phyloP scores from a whole-genome alignment of 2,888 invertebrate species.

The Anthophora plumipes region DNA sequence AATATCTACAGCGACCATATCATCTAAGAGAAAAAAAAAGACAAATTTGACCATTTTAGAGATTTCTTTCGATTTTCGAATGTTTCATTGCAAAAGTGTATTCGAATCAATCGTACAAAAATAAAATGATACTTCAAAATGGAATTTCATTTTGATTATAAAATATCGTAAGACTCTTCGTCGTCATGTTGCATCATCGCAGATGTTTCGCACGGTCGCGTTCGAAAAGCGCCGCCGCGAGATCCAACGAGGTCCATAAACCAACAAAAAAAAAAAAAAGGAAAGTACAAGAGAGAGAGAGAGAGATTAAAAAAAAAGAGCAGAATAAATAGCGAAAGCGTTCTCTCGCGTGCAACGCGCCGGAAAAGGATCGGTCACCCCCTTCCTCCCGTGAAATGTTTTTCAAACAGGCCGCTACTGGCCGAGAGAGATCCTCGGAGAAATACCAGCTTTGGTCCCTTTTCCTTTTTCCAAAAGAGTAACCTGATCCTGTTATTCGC shows the following conservation, averaged over 20 bases:
- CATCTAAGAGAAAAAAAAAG: too few relatives aligned
- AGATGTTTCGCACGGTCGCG: slow-evolving; percentile 24
- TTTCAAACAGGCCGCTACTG: slow-evolving; percentile 63
- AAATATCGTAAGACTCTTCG: not conserved
- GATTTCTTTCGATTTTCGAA: too few relatives aligned
- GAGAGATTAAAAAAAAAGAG: not conserved
- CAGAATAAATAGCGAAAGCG: slow-evolving; percentile 24
- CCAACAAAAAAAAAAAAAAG: not conserved
- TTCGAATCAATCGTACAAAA: too few relatives aligned
- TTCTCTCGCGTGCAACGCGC: slow-evolving; percentile 56
- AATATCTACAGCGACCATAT: too few relatives aligned
- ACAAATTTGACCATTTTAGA: too few relatives aligned
- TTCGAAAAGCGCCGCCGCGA: slow-evolving; percentile 3
- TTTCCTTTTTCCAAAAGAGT: slow-evolving; percentile 76
- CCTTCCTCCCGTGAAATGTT: slow-evolving; percentile 51
- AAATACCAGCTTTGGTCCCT: slow-evolving; percentile 57
- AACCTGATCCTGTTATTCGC: slow-evolving; percentile 84
- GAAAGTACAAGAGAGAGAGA: not conserved
- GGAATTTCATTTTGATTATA: too few relatives aligned
- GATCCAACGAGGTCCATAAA: not conserved
- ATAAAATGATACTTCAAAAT: too few relatives aligned
- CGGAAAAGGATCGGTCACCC: slow-evolving; percentile 67
- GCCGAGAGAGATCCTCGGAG: slow-evolving; percentile 48
- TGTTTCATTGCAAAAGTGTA: too few relatives aligned
- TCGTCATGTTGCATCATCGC: slow-evolving; percentile 4